Base-by-base conservation (phyloP, 2,113 vertebrate genomes). In the Chaetodon trifascialis region DNA sequence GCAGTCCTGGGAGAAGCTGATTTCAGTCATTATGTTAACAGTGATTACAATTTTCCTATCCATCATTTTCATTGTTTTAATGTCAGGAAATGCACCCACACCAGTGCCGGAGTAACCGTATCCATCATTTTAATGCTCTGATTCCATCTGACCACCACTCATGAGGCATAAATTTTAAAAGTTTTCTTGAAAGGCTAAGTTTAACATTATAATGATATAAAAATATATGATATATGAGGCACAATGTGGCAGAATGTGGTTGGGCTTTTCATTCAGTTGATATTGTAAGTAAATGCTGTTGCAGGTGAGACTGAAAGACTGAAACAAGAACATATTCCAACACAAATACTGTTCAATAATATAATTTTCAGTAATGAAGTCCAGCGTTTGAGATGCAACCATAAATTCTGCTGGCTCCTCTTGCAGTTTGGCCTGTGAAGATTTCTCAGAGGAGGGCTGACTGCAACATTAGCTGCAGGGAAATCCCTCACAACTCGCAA, bases 51-150 rank as follows among this genome's bases (percentile, higher is more conserved):
- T 65, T 83, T 81, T 74, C 52, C 74, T 23, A 78, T 88, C 67
- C 65, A 67, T 90, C 82, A 79, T 86, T 66, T 89, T 86, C 63
- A 87, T 79, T 73, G 80, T 89, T 85, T 80, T 66, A 78, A 76
- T 80, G 86, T 67, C 85, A 79, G 88, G 85, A 90, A 91, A 84
- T 76, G 80, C 63, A 71, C 40, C 73, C 86, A 82, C 86, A 72
- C 64, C 56, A 74, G 66, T 7, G 59, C 46, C 36, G 0, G 21
- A 82, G 76, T 0, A 54, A 16, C 64, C 72, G 66, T 55, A 86
- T 91, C 47, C 77, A 85, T 91, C 80, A 84, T 30, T 64, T 49
- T 81, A 82, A 87, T 82, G 64, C 59, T 83, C 19, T 51, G 60
- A 86, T 40, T 76, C 67, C 36, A 30, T 82, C 75, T 54, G 75